Conservation (phyloP, 92 coral and sea anemone genomes). For the Porites lobata region DNA sequence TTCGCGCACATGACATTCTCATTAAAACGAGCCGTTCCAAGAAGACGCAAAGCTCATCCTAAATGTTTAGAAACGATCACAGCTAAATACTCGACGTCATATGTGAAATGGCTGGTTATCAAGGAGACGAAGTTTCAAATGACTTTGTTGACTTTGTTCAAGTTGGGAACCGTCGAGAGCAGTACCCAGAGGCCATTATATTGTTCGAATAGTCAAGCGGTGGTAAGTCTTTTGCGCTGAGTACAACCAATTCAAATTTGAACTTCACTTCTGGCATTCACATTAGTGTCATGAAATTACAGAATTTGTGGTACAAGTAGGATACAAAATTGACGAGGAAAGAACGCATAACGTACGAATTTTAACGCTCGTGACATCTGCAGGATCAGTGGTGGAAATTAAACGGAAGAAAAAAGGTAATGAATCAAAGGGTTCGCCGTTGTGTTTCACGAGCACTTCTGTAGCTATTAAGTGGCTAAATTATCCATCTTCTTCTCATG, state of each 20-base stretch:
- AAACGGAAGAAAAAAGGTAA: not conserved
- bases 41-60: not conserved
- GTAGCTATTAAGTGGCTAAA: not conserved
- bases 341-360: not conserved
- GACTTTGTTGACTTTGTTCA: slow-evolving; percentile 2
- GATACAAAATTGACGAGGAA: not conserved
- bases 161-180: not conserved
- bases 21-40: not conserved
- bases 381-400: not conserved
- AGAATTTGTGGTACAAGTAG: slow-evolving; percentile 14
- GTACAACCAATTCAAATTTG: not conserved
- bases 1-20: not conserved
- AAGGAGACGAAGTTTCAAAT: slow-evolving; percentile 2
- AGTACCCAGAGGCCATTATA: not conserved
- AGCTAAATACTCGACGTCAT: not conserved
- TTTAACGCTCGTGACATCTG: not conserved
- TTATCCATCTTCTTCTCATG: not conserved
- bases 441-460: not conserved
- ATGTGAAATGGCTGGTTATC: slow-evolving; percentile 1
- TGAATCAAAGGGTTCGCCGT: not conserved
- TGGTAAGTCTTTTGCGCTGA: not conserved
- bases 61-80: not conserved
- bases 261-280: not conserved
- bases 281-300: not conserved
- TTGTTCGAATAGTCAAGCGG: not conserved